Evolutionary conservation across 2,113 vertebrate genomes (phyloP).

Genomic region (Haemorhous mexicanus): DNA sequence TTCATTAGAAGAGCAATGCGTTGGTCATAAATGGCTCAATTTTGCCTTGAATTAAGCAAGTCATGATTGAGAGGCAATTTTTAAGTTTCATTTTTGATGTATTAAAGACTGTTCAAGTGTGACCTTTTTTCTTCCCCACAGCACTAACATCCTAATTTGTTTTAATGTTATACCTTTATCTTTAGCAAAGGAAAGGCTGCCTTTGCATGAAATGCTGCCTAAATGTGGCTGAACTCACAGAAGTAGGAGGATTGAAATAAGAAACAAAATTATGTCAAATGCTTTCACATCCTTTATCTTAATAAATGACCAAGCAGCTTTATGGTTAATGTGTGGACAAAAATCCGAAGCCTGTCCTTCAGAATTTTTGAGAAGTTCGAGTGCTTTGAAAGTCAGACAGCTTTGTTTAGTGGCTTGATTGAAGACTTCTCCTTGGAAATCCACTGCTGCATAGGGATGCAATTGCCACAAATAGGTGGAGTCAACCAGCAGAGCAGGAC

Average conservation of each 20-base stretch:
- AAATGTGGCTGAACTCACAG: background rate
- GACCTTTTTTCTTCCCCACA: rapidly evolving
- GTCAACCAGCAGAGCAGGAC: background rate
- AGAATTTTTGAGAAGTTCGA: background rate
- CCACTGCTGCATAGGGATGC: background rate
- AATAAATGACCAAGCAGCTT: background rate
- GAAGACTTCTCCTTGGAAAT: background rate
- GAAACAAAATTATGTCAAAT: background rate
- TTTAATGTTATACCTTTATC: background rate
- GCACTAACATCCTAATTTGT: background rate
- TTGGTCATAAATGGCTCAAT: background rate
- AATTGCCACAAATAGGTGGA: background rate
- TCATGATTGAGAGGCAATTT: background rate
- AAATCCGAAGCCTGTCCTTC: background rate
- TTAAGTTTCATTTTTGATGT: background rate
- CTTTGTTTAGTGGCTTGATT: background rate
- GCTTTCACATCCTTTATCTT: background rate
- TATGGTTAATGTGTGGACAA: background rate
- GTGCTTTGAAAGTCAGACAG: background rate
- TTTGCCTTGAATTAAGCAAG: background rate
- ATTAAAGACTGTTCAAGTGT: background rate
- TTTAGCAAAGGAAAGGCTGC: background rate
- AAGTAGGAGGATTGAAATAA: background rate
- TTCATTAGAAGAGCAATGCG: conserved; percentile 4
- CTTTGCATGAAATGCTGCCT: background rate